phyloP scores from a whole-genome alignment of 1,140 invertebrate species.

The Drosophila pachea region DNA sequence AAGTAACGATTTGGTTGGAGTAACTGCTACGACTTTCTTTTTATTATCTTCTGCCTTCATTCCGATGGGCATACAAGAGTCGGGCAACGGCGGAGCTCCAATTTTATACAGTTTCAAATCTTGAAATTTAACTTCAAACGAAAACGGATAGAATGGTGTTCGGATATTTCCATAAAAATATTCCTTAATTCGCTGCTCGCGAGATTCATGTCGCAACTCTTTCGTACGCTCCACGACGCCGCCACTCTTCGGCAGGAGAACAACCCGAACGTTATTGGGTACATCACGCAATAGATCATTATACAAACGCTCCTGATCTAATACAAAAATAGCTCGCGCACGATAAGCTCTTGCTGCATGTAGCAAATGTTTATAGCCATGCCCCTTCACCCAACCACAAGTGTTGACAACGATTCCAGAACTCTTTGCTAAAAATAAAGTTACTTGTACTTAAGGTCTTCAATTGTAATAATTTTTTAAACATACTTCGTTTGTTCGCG shows the following conservation, averaged over 20 bases:
- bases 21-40: conserved; percentile 93
- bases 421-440: conserved; percentile 83
- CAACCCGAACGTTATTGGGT: conserved; percentile 94
- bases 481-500: conserved; percentile 89
- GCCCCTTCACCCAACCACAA: conserved; percentile 97
- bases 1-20: conserved; percentile 86
- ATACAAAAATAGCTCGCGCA: conserved; percentile 95
- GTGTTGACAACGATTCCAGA: conserved; percentile 99
- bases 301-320: conserved; percentile 97
- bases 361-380: conserved; percentile 89
- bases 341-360: conserved; percentile 96
- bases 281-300: conserved; percentile 96
- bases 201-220: conserved; percentile 84
- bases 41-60: conserved; percentile 96
- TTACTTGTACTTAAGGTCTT: not conserved
- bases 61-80: conserved; percentile 96
- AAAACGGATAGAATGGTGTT: conserved; percentile 93
- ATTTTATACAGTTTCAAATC: conserved; percentile 96
- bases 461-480: not conserved
- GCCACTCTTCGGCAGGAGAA: conserved; percentile 97
- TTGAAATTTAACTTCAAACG: conserved; percentile 92
- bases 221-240: conserved; percentile 94
- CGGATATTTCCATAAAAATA: conserved; percentile 95
- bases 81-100: conserved; percentile 93
- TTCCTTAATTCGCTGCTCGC: conserved; percentile 91